Conservation (phyloP, 2,888 invertebrate species). For the Drosophila atripex region DNA sequence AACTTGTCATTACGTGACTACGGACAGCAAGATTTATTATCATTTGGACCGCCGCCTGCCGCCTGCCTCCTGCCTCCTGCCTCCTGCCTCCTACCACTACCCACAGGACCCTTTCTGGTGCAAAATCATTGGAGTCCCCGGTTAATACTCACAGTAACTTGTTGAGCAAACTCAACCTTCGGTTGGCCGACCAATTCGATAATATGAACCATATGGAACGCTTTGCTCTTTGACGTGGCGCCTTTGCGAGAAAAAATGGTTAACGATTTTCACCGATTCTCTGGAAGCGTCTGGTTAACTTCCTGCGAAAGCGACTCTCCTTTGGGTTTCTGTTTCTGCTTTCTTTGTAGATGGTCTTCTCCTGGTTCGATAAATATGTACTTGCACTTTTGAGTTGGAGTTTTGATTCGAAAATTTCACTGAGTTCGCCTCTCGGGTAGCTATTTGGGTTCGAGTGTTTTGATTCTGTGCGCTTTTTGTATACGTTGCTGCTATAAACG, state of each 20-base stretch:
- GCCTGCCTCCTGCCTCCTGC: neutral
- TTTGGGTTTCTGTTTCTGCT: constrained; percentile 12
- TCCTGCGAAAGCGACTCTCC: constrained; percentile 19
- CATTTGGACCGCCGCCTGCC: constrained; percentile 42
- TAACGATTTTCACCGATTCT: constrained; percentile 47
- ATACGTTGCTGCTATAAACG: constrained; percentile 51
- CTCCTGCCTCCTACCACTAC: neutral
- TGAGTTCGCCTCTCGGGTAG: constrained; percentile 2
- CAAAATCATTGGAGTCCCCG: constrained; percentile 55
- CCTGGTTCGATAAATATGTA: neutral
- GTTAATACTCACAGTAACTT: constrained; percentile 89
- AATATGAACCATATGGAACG: constrained; percentile 93
- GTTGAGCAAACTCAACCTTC: constrained; percentile 90
- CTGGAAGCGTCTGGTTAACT: constrained; percentile 26
- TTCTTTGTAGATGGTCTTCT: constrained; percentile 11
- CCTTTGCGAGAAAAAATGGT: constrained; percentile 68
- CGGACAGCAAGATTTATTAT: constrained; percentile 81
- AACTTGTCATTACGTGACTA: constrained; percentile 83
- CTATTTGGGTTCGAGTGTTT: constrained; percentile 40
- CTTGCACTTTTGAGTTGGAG: constrained; percentile 3
- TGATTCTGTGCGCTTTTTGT: constrained; percentile 45
- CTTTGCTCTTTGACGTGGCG: constrained; percentile 79
- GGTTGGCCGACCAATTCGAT: constrained; percentile 91
- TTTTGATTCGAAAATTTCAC: constrained; percentile 5
- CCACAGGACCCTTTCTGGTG: neutral